phyloP scores from a whole-genome alignment of 2,113 vertebrate genomes.

The Microtus richardsoni region DNA sequence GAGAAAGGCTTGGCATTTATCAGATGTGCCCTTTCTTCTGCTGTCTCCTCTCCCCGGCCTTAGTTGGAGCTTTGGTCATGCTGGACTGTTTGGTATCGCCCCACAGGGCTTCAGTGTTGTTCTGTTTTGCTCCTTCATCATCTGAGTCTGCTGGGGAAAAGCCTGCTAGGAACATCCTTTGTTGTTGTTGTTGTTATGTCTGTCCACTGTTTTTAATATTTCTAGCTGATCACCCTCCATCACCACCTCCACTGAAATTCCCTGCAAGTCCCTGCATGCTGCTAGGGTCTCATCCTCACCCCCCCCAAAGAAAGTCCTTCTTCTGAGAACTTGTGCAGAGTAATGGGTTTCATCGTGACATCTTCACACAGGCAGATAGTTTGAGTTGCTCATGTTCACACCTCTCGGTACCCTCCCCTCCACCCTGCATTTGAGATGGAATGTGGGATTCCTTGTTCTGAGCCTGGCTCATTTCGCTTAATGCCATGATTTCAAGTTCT shows the following conservation, averaged over 20 bases:
- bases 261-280: neutral
- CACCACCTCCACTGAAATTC: neutral
- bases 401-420: neutral
- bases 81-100: rapidly evolving
- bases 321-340: neutral
- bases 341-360: neutral
- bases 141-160: neutral
- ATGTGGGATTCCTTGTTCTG: neutral
- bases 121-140: neutral
- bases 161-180: neutral
- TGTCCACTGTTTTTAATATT: too few relatives aligned
- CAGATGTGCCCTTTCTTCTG: neutral
- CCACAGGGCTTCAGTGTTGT: neutral
- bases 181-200: neutral
- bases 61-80: neutral
- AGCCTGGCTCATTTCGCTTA: neutral
- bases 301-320: neutral
- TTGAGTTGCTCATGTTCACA: neutral
- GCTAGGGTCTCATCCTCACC: neutral
- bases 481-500: neutral
- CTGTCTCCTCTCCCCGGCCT: neutral
- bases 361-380: neutral
- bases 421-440: neutral
- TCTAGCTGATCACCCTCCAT: neutral
- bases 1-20: neutral